Conservation (phyloP, 2,113 vertebrate species). For the Copsychus sechellarum region DNA sequence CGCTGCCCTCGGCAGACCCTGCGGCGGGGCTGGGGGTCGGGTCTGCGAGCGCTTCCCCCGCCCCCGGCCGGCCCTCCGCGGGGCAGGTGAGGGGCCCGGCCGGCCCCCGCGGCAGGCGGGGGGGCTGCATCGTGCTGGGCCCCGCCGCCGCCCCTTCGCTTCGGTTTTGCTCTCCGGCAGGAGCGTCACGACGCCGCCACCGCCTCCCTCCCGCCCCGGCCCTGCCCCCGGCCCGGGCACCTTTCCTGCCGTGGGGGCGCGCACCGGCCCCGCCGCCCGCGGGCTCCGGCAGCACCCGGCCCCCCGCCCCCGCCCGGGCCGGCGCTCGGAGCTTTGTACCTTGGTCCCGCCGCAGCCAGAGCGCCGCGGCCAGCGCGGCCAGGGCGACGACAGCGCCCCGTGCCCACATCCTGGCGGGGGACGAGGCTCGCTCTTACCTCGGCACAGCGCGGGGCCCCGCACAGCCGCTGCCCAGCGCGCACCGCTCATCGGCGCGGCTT, state of each 20-base stretch:
- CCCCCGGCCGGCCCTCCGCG: neutral
- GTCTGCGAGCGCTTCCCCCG: neutral
- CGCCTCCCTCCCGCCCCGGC: neutral
- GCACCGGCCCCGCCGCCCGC: neutral
- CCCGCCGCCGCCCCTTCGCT: neutral
- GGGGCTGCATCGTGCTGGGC: neutral
- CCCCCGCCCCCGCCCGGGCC: neutral
- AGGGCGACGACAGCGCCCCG: constrained; percentile 40
- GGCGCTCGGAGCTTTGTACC: neutral
- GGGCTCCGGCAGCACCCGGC: neutral
- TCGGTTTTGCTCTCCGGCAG: neutral
- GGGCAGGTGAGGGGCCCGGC: neutral
- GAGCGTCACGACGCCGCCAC: neutral
- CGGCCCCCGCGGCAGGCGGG: neutral
- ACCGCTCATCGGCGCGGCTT: constrained; percentile 20
- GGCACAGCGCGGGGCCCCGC: neutral
- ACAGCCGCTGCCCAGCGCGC: neutral
- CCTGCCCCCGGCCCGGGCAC: neutral
- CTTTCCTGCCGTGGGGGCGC: neutral
- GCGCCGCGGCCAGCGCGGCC: constrained; percentile 31
- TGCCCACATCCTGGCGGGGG: constrained; percentile 26
- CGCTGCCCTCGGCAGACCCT: neutral
- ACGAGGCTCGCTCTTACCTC: constrained; percentile 11
- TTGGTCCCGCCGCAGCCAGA: constrained; percentile 58
- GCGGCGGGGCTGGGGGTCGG: neutral